Evolutionary conservation across 2,888 invertebrate species (phyloP).

Genomic region (Eucriotettix oculatus): DNA sequence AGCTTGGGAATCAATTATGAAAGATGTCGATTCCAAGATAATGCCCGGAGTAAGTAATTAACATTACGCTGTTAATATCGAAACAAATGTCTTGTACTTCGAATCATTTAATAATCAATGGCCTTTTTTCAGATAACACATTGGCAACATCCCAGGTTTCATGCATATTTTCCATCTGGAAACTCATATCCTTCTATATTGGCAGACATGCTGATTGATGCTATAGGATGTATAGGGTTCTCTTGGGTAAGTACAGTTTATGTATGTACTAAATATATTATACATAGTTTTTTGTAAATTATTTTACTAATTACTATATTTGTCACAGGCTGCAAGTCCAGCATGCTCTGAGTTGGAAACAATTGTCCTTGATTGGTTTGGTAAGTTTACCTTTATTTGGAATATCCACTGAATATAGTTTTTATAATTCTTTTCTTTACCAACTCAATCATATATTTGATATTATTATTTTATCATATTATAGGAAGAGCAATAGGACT

Average conservation of each 20-base stretch:
- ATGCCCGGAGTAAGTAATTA: slow-evolving; percentile 25
- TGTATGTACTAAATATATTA: neutral
- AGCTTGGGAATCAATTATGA: slow-evolving; percentile 29
- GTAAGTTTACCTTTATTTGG: slow-evolving; percentile 18
- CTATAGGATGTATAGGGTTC: slow-evolving; percentile 43
- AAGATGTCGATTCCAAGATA: slow-evolving; percentile 29
- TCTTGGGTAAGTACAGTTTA: slow-evolving; percentile 32
- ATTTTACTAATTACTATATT: too few relatives aligned
- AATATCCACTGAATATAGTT: too few relatives aligned
- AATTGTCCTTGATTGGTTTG: slow-evolving; percentile 70
- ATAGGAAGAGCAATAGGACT: slow-evolving; percentile 45
- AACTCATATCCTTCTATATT: slow-evolving; percentile 45
- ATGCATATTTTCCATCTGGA: slow-evolving; percentile 48
- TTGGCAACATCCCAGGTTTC: slow-evolving; percentile 48
- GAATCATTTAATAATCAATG: neutral
- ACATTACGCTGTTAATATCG: too few relatives aligned
- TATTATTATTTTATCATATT: neutral
- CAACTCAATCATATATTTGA: too few relatives aligned
- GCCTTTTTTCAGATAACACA: slow-evolving; percentile 32
- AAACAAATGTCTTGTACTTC: too few relatives aligned
- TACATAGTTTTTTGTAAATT: too few relatives aligned
- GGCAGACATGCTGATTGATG: slow-evolving; percentile 43
- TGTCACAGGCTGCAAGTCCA: slow-evolving; percentile 59
- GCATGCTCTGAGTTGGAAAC: slow-evolving; percentile 75
- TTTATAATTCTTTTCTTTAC: too few relatives aligned